These are phyloP conservation scores for Proctacanthus coquilletti DNA, from an alignment of 1,140 invertebrate species.

Conservation along the genomic window DNA sequence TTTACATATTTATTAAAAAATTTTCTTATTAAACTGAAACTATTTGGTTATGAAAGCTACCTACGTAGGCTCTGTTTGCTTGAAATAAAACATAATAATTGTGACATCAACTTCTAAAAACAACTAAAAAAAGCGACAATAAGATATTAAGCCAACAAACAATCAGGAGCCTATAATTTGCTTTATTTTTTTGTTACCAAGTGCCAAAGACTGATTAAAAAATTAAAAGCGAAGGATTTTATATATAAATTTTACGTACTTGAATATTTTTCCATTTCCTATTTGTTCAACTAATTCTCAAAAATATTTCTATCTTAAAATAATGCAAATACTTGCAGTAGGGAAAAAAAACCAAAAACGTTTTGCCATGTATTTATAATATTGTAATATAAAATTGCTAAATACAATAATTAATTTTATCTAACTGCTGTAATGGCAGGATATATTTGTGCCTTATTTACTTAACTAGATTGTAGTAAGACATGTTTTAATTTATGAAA, in stretches of 20 bases:
- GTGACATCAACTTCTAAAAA: background rate
- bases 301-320: background rate
- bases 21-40: no score
- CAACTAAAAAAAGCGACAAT: background rate
- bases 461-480: constrained; percentile 1
- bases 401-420: background rate
- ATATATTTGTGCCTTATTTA: background rate
- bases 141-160: background rate
- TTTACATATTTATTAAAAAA: no score
- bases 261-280: no score
- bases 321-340: background rate
- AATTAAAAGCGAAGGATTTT: background rate
- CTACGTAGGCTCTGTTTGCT: no score
- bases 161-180: background rate
- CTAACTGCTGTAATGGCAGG: background rate
- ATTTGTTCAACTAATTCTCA: background rate
- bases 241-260: no score
- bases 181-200: background rate
- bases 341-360: background rate
- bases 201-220: background rate
- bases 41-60: no score
- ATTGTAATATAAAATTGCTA: background rate
- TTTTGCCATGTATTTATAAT: background rate
- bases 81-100: no score
- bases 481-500: no score